Evolutionary conservation across 2,888 invertebrate genomes (phyloP), one percentile per base, ranked within the genome.

Genomic region (Oscheius sp.): DNA sequence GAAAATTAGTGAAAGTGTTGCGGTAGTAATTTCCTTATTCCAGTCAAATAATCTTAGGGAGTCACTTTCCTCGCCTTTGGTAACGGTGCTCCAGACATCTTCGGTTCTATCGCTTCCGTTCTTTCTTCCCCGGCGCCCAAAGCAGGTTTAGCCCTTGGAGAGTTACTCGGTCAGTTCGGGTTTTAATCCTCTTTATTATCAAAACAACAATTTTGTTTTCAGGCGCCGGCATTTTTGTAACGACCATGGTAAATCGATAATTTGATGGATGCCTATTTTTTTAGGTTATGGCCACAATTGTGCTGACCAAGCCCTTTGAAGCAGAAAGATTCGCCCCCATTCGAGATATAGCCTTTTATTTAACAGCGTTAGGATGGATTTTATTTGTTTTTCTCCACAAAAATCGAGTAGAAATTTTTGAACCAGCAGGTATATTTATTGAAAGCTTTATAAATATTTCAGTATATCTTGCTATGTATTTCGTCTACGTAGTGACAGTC

Each of bases 51-150:
- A 5, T 28, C 30, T 51, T 28, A 51, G 36, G 22, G 20, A 2
- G 20, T 41, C n/a, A 41, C 41, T 20, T 41, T 41, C 74, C 82
- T 91, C 76, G 91, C 91, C 0, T 90, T 91, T 84, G 91, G 91
- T 24, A 91, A 91, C 83, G 91, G 91, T 38, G 90, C 91, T 0
- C 90, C 91, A 1, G 91, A 91, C 85, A 88, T 91, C 62, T 91
- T 91, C 81, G 89, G 91, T 12, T 89, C 90, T 9, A 85, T 91
- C 24, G 90, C 90, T 38, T 88, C 88, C 6, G 88, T 89, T 30
- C 86, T 86, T 9, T 75, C 73, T 17, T 74, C 75, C 2, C 68
- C 77, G 14, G 68, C 67, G n/a, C 85, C 85, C 2, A 87, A 89
- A 77, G 86, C 87, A 3, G 87, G 85, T 36, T 78, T 88, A 14